phyloP scores from a whole-genome alignment of 2,888 invertebrate genomes.

The Pammene fasciana region DNA sequence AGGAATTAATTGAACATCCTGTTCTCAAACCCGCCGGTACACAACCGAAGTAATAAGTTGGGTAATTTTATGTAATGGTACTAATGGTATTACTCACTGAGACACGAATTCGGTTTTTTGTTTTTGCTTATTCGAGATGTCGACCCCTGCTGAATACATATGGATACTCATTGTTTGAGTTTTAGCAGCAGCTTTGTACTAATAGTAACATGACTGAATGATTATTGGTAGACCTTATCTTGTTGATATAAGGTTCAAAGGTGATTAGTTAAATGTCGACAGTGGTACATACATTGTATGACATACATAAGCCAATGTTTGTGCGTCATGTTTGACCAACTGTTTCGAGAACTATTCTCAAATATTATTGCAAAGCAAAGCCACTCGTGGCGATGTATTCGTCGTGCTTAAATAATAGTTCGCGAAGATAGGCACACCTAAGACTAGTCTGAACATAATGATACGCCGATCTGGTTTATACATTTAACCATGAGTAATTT shows the following conservation, averaged over 20 bases:
- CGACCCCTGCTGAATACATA: constrained; percentile 32
- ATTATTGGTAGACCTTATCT: neutral
- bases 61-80: constrained; percentile 7
- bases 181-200: constrained; percentile 28
- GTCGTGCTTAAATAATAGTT: constrained; percentile 12
- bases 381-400: constrained; percentile 13
- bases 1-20: constrained; percentile 33
- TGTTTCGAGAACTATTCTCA: constrained; percentile 33
- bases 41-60: constrained; percentile 22
- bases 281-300: constrained; percentile 24
- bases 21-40: constrained; percentile 12
- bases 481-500: constrained; percentile 16
- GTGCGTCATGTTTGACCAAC: constrained; percentile 38
- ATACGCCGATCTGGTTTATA: constrained; percentile 8
- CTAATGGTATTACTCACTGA: constrained; percentile 9
- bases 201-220: neutral
- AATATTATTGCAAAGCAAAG: constrained; percentile 37
- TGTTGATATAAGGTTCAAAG: neutral
- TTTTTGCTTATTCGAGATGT: constrained; percentile 23
- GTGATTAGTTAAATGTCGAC: neutral
- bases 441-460: constrained; percentile 3
- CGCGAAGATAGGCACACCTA: constrained; percentile 5
- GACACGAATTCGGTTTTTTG: constrained; percentile 14
- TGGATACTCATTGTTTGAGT: constrained; percentile 27
- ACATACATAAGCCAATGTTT: constrained; percentile 38